Base-by-base conservation (phyloP, 2,797 vertebrate species). In the Pempheris klunzingeri region DNA sequence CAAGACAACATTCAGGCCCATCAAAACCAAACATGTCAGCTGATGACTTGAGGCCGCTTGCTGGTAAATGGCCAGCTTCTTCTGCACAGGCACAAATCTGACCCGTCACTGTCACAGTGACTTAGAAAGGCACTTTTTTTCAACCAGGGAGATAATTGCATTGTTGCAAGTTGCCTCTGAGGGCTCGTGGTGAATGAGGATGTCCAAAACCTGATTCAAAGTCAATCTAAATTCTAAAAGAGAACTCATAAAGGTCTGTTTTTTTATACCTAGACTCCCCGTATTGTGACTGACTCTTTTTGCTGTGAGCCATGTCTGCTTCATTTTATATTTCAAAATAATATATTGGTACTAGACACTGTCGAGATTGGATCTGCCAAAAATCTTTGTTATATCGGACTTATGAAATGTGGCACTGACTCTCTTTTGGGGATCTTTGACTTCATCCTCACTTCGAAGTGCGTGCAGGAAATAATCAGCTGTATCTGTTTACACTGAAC, bases 131-230 rank as follows among this genome's bases (percentile, higher is more conserved):
- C n/a, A 10, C 41, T 17, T 73, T 64, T 34, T 15, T 36, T 65
- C 34, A 26, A 17, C 53, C 52, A 8, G 26, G 8, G 4, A 36
- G 52, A 43, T 58, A 50, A 58, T 36, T 22, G 43, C 9, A 39
- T 38, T 57, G 61, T 39, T 34, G 61, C 50, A 22, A 9, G 20
- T 66, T 74, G 46, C 46, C 62, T 50, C 72, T 54, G 41, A n/a
- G 26, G 43, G n/a, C 52, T 39, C 24, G 3, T 47, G 9, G 36
- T 66, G 46, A 74, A 14, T 24, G 62, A 74, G 20, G 36, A 43
- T 32, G 39, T 63, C 38, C 60, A 44, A 63, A 63, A 46, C 28
- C 39, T 10, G 39, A 60, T 14, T 20, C n/a, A 59, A 70, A 9
- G 20, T 49, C n/a, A 15, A 15, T 32, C 20, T 46, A n/a, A n/a